phyloP scores from a whole-genome alignment of 1,140 invertebrate genomes.

The Dreissena rostriformis region DNA sequence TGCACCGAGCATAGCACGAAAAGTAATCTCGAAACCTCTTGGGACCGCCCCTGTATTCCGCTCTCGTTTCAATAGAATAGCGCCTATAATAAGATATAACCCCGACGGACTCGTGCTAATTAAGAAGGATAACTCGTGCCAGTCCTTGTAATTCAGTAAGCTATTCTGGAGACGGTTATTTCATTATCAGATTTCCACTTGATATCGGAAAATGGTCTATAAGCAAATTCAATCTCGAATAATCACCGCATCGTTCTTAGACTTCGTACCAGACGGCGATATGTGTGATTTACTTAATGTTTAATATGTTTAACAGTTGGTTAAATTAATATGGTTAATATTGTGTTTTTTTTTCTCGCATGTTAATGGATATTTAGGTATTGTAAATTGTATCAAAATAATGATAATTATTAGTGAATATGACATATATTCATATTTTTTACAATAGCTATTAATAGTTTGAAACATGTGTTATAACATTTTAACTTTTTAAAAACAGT shows the following conservation, averaged over 20 bases:
- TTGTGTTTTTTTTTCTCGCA: too few relatives aligned
- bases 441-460: too few relatives aligned
- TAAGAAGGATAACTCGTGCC: background rate
- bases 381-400: too few relatives aligned
- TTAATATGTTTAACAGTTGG: slow-evolving; percentile 15
- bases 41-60: slow-evolving; percentile 11
- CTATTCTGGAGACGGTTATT: background rate
- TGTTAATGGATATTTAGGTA: too few relatives aligned
- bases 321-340: too few relatives aligned
- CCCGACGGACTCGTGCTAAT: slow-evolving; percentile 19
- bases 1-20: background rate
- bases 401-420: too few relatives aligned
- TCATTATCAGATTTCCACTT: background rate
- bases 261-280: background rate
- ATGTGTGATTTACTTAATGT: background rate
- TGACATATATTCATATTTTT: too few relatives aligned
- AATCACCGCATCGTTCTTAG: background rate
- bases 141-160: background rate
- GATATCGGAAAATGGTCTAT: background rate
- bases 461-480: too few relatives aligned
- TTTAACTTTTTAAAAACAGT: too few relatives aligned
- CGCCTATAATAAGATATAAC: slow-evolving; percentile 26
- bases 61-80: slow-evolving; percentile 6
- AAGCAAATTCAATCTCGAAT: background rate
- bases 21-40: background rate